Evolutionary conservation across 2,888 invertebrate genomes (phyloP).

Genomic region (Caenorhabditis sp.): DNA sequence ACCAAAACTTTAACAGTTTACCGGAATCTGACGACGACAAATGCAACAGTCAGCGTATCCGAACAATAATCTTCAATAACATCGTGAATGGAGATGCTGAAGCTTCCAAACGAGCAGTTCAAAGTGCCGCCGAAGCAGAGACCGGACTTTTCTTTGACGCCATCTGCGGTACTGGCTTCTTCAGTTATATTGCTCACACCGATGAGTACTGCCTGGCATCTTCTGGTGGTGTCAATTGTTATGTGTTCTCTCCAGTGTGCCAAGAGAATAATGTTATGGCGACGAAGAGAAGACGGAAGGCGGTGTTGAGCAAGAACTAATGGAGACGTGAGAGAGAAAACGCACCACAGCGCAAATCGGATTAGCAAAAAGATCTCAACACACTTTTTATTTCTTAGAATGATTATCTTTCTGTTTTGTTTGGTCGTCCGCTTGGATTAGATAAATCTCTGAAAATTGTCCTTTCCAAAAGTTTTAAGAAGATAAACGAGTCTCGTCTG

Average conservation of each 20-base stretch:
- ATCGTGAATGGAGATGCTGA: conserved; percentile 77
- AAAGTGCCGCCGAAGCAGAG: conserved; percentile 77
- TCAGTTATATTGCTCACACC: conserved; percentile 81
- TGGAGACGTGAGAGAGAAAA: background rate
- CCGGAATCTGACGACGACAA: conserved; percentile 73
- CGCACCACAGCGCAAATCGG: no score
- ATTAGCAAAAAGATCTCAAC: conserved; percentile 3
- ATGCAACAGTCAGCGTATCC: conserved; percentile 78
- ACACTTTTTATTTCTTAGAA: background rate
- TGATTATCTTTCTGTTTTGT: no score
- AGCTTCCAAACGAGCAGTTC: conserved; percentile 79
- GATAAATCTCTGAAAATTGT: no score
- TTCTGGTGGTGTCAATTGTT: conserved; percentile 78
- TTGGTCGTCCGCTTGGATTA: no score
- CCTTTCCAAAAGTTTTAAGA: no score
- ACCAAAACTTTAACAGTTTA: background rate
- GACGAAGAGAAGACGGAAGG: conserved; percentile 12
- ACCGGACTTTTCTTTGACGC: conserved; percentile 78
- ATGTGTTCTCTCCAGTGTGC: conserved; percentile 76
- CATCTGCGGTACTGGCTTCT: conserved; percentile 83
- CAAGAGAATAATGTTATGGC: conserved; percentile 23
- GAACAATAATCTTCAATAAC: conserved; percentile 76
- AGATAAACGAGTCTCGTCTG: no score
- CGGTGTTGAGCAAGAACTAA: conserved; percentile 33
- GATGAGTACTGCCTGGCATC: conserved; percentile 78